Percentiles rank a stretch among this genome's conserved stretches.
phyloP scores from a whole-genome alignment of 2,888 invertebrate genomes.

The Agonopterix arenella region DNA sequence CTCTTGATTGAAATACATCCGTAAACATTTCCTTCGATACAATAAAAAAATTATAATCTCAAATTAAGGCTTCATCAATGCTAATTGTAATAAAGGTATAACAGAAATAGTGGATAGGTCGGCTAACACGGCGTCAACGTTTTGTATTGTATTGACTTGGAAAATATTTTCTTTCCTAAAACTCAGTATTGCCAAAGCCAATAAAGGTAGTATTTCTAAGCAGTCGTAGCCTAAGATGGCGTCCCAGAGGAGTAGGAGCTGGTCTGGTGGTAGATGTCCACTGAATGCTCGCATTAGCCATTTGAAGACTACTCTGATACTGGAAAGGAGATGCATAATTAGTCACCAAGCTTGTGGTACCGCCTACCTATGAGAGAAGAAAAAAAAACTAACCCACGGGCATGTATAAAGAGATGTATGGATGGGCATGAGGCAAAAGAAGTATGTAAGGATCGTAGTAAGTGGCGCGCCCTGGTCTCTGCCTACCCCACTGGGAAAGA shows the following conservation, averaged over 20 bases:
- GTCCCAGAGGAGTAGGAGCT: constrained; percentile 95
- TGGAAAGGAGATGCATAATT: constrained; percentile 44
- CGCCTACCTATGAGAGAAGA: no score
- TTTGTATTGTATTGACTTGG: constrained; percentile 83
- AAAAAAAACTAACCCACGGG: no score
- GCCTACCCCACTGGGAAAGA: no score
- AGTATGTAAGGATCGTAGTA: no score
- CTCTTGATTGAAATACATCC: no score
- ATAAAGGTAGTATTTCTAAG: constrained; percentile 90
- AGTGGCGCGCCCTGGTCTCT: no score
- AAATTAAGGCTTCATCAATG: constrained; percentile 75
- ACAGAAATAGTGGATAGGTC: constrained; percentile 92
- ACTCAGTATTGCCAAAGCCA: constrained; percentile 89
- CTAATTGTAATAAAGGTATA: constrained; percentile 88
- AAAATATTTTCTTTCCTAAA: constrained; percentile 91
- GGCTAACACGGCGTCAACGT: constrained; percentile 90
- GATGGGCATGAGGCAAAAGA: no score
- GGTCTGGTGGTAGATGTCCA: constrained; percentile 94
- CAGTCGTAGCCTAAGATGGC: constrained; percentile 93
- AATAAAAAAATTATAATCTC: no score
- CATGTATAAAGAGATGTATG: no score
- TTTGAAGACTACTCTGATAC: constrained; percentile 93
- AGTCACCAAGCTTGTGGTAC: no score
- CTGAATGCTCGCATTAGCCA: constrained; percentile 98
- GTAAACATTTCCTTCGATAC: no score